phyloP scores from a whole-genome alignment of 37 sponge, comb jelly and placozoan genomes.

The Axinella damicornis region DNA sequence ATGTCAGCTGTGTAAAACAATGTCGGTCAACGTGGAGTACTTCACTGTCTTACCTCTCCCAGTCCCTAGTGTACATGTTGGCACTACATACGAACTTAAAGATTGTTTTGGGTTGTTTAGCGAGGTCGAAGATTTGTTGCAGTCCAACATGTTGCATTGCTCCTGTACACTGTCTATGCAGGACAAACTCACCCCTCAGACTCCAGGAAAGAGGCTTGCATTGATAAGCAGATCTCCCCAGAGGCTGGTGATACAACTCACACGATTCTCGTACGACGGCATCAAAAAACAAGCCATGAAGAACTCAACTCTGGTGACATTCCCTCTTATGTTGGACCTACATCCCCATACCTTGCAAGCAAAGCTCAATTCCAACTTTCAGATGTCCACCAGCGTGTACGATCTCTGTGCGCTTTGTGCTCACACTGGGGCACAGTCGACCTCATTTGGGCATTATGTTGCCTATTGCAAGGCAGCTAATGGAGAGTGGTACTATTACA shows the following conservation, averaged over 20 bases:
- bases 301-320: constrained; percentile 33
- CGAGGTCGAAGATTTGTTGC: constrained; percentile 20
- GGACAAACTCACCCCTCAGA: constrained; percentile 5
- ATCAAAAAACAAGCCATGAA: constrained; percentile 17
- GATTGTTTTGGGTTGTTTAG: constrained; percentile 49
- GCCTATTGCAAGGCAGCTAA: constrained; percentile 52
- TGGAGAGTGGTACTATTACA: constrained; percentile 55
- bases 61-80: neutral
- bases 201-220: constrained; percentile 50
- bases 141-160: constrained; percentile 57
- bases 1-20: constrained; percentile 57
- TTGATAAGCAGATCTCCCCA: constrained; percentile 48
- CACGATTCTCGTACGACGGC: constrained; percentile 72
- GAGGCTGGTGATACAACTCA: constrained; percentile 57
- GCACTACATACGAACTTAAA: neutral
- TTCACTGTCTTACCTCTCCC: constrained; percentile 69
- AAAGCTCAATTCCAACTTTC: neutral
- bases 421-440: constrained; percentile 67
- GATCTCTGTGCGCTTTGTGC: constrained; percentile 53
- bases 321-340: constrained; percentile 45
- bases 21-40: constrained; percentile 63
- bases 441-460: constrained; percentile 76
- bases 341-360: constrained; percentile 32
- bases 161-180: constrained; percentile 6
- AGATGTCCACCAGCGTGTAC: constrained; percentile 19